These are phyloP conservation scores for Sebastes fasciatus DNA, from an alignment of 2,113 vertebrate species.

Conservation along the genomic window DNA sequence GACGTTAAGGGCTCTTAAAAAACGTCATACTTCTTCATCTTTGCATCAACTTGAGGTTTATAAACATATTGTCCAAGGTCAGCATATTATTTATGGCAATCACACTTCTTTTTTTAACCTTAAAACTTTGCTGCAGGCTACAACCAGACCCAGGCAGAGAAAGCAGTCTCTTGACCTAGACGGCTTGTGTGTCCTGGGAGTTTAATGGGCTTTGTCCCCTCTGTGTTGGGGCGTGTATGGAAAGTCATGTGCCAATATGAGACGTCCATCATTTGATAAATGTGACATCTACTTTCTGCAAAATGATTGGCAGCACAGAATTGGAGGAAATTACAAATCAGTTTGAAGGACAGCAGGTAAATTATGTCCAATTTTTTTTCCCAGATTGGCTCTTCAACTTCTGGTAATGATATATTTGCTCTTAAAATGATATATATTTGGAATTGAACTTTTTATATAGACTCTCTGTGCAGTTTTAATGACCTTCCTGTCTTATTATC, in stretches of 20 bases:
- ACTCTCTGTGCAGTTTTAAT: conserved; percentile 27
- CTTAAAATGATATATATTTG: conserved; percentile 23
- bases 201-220: conserved; percentile 46
- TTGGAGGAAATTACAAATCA: conserved; percentile 57
- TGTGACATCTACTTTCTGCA: conserved; percentile 42
- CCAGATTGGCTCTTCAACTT: conserved; percentile 20
- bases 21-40: background rate
- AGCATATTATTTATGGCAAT: background rate
- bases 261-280: conserved; percentile 63
- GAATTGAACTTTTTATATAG: conserved; percentile 30
- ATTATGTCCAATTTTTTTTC: conserved; percentile 34
- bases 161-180: background rate
- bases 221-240: conserved; percentile 15
- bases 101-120: background rate
- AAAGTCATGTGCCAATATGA: conserved; percentile 36
- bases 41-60: background rate
- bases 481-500: conserved; percentile 40
- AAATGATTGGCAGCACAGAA: conserved; percentile 72
- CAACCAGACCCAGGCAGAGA: background rate
- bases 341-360: conserved; percentile 66
- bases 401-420: conserved; percentile 37
- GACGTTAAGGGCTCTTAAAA: background rate
- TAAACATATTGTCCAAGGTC: background rate
- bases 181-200: conserved; percentile 8
- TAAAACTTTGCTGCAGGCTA: background rate